Conservation (phyloP, 2,888 invertebrate genomes). For the Drosophila colorata region DNA sequence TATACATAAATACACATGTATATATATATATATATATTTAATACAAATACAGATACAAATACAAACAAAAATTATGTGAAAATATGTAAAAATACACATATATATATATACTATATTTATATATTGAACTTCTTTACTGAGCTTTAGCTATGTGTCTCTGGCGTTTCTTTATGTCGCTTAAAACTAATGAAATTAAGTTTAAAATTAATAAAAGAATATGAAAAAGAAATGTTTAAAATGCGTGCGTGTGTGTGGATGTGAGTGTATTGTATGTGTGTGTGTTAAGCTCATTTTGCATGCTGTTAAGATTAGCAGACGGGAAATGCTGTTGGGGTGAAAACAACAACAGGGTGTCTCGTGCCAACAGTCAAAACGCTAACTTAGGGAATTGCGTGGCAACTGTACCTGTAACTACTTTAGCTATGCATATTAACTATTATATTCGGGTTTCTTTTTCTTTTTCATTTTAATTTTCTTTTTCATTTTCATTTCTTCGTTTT, state of each 20-base stretch:
- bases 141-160: constrained; percentile 29
- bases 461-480: constrained; percentile 8
- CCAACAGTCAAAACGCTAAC: background rate
- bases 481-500: constrained; percentile 4
- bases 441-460: constrained; percentile 4
- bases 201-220: background rate
- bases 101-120: constrained; percentile 1
- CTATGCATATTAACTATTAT: constrained; percentile 48
- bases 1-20: background rate
- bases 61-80: background rate
- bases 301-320: constrained; percentile 8
- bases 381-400: constrained; percentile 18
- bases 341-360: constrained; percentile 38
- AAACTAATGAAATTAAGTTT: constrained; percentile 2
- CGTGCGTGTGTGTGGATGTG: constrained; percentile 6
- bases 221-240: background rate
- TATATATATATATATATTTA: background rate
- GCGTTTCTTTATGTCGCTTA: constrained; percentile 8
- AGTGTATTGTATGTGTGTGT: constrained; percentile 16
- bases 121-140: constrained; percentile 38
- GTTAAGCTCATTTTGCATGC: constrained; percentile 51
- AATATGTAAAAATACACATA: background rate
- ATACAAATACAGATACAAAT: background rate
- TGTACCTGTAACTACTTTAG: constrained; percentile 57
- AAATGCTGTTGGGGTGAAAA: background rate